Conservation (phyloP, 2,113 vertebrate species). For the Sakesphorus luctuosus region DNA sequence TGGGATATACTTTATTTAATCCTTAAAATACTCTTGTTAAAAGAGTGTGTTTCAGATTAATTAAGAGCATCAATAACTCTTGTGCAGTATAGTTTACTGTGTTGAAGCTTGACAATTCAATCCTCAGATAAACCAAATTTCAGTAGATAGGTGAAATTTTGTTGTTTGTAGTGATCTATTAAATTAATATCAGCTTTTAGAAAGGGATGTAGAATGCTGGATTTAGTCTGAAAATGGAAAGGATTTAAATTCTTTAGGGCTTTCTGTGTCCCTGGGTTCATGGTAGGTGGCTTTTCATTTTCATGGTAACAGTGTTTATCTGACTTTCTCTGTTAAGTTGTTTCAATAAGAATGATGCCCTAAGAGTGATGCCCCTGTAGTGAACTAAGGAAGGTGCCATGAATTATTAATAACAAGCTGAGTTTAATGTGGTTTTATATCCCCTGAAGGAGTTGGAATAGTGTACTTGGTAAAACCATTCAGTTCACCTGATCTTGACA, state of each 20-base stretch:
- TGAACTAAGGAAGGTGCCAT: slow-evolving; percentile 65
- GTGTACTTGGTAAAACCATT: slow-evolving; percentile 32
- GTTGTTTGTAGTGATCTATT: background rate
- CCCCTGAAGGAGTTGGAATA: slow-evolving; percentile 50
- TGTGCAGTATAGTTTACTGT: background rate
- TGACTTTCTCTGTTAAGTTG: slow-evolving; percentile 28
- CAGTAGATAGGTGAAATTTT: background rate
- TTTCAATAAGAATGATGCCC: slow-evolving; percentile 47
- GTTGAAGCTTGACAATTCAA: background rate
- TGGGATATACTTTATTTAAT: background rate
- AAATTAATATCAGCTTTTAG: background rate
- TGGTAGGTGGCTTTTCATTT: slow-evolving; percentile 1
- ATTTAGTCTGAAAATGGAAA: background rate
- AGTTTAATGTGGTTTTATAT: slow-evolving; percentile 62
- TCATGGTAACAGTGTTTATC: slow-evolving; percentile 29
- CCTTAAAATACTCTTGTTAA: background rate
- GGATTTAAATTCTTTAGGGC: background rate
- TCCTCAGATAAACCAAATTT: background rate
- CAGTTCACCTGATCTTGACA: slow-evolving; percentile 73
- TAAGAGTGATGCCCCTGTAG: slow-evolving; percentile 61
- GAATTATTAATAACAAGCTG: slow-evolving; percentile 72
- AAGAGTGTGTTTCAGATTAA: background rate
- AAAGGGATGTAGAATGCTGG: background rate
- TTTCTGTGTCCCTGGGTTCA: background rate
- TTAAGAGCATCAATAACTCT: background rate